phyloP scores from a whole-genome alignment of 2,113 vertebrate species.

The Ammodytes marinus region DNA sequence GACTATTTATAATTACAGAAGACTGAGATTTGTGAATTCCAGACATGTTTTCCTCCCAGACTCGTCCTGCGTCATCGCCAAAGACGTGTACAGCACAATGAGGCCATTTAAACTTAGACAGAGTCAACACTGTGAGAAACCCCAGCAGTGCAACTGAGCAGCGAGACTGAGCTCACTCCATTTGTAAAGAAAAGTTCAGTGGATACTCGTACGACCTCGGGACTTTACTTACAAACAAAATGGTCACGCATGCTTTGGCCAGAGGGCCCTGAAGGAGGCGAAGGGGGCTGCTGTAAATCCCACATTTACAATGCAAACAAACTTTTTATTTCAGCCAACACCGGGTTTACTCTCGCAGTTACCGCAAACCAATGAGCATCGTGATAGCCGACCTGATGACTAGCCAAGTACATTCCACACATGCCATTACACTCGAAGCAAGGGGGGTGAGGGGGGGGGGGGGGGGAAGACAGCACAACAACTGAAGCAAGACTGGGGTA shows the following conservation, averaged over 20 bases:
- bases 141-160: neutral
- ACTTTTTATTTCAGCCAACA: conserved; percentile 34
- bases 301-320: conserved; percentile 69
- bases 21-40: conserved; percentile 47
- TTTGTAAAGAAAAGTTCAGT: conserved; percentile 26
- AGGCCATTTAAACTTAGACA: conserved; percentile 60
- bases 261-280: neutral
- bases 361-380: conserved; percentile 51
- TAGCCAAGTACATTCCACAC: conserved; percentile 77
- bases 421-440: conserved; percentile 73
- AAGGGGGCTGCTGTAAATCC: conserved; percentile 38
- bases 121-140: conserved; percentile 51
- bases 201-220: conserved; percentile 10
- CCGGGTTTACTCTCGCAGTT: conserved; percentile 54
- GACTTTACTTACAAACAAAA: conserved; percentile 43
- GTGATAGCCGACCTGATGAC: conserved; percentile 67
- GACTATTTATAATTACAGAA: conserved; percentile 12
- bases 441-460: conserved; percentile 27
- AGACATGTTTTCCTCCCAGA: conserved; percentile 59
- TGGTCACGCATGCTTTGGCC: conserved; percentile 20
- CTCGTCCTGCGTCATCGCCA: conserved; percentile 42
- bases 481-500: conserved; percentile 33
- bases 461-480: conserved; percentile 44
- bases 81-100: conserved; percentile 58
- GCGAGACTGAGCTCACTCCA: conserved; percentile 35